Evolutionary conservation across 2,113 vertebrate genomes (phyloP).

Genomic region (Ctenodactylus gundi): DNA sequence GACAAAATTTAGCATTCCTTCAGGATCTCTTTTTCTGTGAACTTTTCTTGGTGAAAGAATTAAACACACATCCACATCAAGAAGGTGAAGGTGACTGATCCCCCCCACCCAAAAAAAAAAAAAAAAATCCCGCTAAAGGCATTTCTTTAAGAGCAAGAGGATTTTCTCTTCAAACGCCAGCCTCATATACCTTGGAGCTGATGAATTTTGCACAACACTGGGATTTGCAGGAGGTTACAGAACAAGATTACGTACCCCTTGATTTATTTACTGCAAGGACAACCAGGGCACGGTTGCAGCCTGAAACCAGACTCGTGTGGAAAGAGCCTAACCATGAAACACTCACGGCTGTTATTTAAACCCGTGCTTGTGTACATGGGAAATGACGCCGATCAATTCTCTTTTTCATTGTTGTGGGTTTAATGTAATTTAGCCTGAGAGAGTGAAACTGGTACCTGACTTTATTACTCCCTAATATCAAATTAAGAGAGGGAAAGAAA

Average conservation of each 20-base stretch:
- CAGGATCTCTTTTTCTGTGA: background rate
- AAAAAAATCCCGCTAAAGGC: background rate
- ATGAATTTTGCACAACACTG: constrained; percentile 53
- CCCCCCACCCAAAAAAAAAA: no score
- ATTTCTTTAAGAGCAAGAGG: constrained; percentile 31
- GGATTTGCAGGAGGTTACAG: constrained; percentile 62
- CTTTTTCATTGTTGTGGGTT: constrained; percentile 23
- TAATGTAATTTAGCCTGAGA: constrained; percentile 44
- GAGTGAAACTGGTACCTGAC: constrained; percentile 43
- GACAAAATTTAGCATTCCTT: background rate
- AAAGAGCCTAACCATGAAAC: constrained; percentile 37
- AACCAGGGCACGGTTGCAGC: constrained; percentile 24
- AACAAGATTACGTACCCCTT: constrained; percentile 56
- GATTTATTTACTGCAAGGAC: constrained; percentile 68
- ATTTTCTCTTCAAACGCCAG: constrained; percentile 11
- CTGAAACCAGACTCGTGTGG: constrained; percentile 36
- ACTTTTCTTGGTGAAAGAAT: background rate
- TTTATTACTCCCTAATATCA: constrained; percentile 34
- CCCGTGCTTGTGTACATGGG: background rate
- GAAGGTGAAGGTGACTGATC: background rate
- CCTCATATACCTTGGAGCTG: constrained; percentile 41
- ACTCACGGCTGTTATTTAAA: constrained; percentile 34
- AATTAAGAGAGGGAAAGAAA: background rate
- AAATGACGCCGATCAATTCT: constrained; percentile 45
- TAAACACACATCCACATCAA: background rate